Percentiles rank a stretch among this genome's conserved stretches.
Evolutionary conservation across 2,113 vertebrate species (phyloP).

Genomic region (Laterallus jamaicensis): DNA sequence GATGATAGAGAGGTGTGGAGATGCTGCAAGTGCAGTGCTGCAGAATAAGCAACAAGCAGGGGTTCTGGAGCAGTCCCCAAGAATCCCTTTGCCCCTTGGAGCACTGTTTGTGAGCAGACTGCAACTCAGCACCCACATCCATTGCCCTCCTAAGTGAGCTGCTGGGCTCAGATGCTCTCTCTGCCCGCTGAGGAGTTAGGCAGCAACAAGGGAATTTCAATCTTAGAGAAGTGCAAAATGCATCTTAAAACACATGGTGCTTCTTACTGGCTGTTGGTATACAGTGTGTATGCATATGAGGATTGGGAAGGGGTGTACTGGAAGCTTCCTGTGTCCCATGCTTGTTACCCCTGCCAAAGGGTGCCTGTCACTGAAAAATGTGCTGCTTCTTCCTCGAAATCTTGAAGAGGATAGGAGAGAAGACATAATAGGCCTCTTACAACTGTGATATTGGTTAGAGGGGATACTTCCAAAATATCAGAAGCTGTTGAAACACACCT

Average conservation of each 20-base stretch:
- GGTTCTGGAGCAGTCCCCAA: fast-evolving
- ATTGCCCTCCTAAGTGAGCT: too few relatives aligned
- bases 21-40: neutral
- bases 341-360: neutral
- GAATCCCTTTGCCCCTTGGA: neutral
- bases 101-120: neutral
- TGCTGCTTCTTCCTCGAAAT: neutral
- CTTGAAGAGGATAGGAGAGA: neutral
- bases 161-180: fast-evolving
- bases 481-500: neutral
- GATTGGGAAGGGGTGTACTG: neutral
- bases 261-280: neutral
- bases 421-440: neutral
- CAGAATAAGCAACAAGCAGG: fast-evolving
- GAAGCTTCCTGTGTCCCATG: neutral
- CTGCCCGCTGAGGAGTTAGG: fast-evolving
- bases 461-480: neutral
- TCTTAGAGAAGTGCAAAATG: neutral
- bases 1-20: neutral
- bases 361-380: neutral
- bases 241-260: neutral
- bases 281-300: too few relatives aligned
- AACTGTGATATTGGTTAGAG: neutral
- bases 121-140: fast-evolving
- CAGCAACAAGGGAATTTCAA: neutral